These are phyloP conservation scores for Frankliniella fusca DNA, from an alignment of 2,888 invertebrate species.

Conservation along the genomic window DNA sequence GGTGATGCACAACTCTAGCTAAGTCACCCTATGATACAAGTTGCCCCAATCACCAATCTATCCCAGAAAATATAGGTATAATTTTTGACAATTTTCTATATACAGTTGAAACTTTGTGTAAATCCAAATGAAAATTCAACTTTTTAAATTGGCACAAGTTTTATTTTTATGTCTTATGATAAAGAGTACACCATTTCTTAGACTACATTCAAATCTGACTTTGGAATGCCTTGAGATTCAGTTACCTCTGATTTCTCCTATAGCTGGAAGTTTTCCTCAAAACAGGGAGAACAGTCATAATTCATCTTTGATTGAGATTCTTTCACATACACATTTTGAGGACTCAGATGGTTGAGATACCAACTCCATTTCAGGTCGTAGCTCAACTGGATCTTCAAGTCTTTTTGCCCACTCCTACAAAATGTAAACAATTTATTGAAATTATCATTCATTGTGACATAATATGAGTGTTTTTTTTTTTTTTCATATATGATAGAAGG, in stretches of 20 bases:
- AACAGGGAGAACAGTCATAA: constrained; percentile 45
- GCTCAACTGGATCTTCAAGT: constrained; percentile 54
- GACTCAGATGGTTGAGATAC: constrained; percentile 51
- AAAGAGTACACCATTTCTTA: too few relatives aligned
- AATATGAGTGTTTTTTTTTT: constrained; percentile 29
- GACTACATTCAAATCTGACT: too few relatives aligned
- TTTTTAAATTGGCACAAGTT: too few relatives aligned
- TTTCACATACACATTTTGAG: constrained; percentile 46
- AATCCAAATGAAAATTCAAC: not conserved
- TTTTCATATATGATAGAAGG: not conserved
- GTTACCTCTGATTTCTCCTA: too few relatives aligned
- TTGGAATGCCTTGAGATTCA: too few relatives aligned
- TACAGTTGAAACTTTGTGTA: not conserved
- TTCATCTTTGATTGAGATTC: constrained; percentile 47
- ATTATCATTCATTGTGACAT: constrained; percentile 31
- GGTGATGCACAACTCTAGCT: too few relatives aligned
- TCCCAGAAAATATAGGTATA: not conserved
- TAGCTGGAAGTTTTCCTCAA: too few relatives aligned
- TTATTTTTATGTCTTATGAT: too few relatives aligned
- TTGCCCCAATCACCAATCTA: not conserved
- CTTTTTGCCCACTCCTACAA: constrained; percentile 70
- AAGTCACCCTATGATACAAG: not conserved
- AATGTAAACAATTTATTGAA: constrained; percentile 34
- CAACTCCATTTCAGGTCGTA: constrained; percentile 61
- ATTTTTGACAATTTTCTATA: not conserved